Percentiles rank a stretch among this genome's conserved stretches.
Conservation (phyloP, 2,113 vertebrate genomes). For the Nibea coibor region DNA sequence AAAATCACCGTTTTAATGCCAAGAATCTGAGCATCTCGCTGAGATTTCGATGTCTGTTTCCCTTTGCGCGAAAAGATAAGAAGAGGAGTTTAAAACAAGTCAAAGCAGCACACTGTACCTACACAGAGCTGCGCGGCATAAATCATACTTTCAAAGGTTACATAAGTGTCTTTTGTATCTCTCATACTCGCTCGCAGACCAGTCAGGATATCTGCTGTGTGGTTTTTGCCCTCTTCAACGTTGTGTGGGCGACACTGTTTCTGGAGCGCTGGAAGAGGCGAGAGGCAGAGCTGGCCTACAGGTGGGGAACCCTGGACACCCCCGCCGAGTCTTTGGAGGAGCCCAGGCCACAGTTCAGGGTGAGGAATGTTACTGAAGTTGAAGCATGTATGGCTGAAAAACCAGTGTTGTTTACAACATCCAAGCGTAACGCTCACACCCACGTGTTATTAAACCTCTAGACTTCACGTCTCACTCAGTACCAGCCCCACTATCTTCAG, state of each 20-base stretch:
- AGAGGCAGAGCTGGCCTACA: constrained; percentile 94
- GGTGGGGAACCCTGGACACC: constrained; percentile 95
- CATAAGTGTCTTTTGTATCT: constrained; percentile 17
- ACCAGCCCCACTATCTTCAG: neutral
- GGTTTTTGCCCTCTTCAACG: constrained; percentile 96
- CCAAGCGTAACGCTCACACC: neutral
- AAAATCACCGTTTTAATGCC: neutral
- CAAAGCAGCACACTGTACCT: neutral
- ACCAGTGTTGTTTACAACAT: neutral
- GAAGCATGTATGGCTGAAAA: neutral
- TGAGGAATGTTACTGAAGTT: constrained; percentile 73
- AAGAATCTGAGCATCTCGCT: neutral
- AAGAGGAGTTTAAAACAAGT: neutral
- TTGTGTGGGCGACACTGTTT: constrained; percentile 95
- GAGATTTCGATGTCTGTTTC: neutral
- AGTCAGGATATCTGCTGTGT: constrained; percentile 97
- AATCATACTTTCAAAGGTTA: neutral
- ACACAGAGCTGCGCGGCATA: neutral
- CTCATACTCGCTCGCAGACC: constrained; percentile 82
- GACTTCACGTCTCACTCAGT: neutral
- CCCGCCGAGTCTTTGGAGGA: constrained; percentile 94
- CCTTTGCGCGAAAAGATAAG: too few species aligned
- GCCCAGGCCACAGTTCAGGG: constrained; percentile 95
- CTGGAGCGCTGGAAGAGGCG: constrained; percentile 97
- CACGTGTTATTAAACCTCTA: neutral